These are phyloP conservation scores for Remorina albescens DNA, from an alignment of 2,797 vertebrate genomes.

Conservation along the genomic window DNA sequence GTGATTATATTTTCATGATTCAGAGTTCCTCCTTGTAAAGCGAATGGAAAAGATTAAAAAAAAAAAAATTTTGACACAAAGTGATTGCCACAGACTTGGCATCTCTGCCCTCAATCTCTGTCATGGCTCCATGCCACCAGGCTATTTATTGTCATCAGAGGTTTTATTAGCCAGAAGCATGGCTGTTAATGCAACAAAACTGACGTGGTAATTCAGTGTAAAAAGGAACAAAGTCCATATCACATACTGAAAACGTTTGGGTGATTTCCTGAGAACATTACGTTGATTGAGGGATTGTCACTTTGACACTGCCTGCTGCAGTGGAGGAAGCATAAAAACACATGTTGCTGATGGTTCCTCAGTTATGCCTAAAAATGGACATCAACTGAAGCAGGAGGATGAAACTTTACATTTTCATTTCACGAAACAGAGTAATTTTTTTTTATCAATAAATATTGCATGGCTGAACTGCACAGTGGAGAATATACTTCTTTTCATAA, in stretches of 20 bases:
- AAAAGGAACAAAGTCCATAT: constrained; percentile 26
- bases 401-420: constrained; percentile 5
- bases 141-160: constrained; percentile 38
- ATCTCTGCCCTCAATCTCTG: constrained; percentile 15
- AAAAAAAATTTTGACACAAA: constrained; percentile 3
- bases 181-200: constrained; percentile 50
- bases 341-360: constrained; percentile 48
- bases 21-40: neutral
- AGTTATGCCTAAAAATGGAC: constrained; percentile 34
- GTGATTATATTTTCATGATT: constrained; percentile 2
- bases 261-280: constrained; percentile 61
- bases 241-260: constrained; percentile 58
- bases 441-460: neutral
- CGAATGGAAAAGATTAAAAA: constrained; percentile 14
- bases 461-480: neutral
- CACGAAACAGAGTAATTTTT: neutral
- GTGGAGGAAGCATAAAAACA: constrained; percentile 56
- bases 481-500: neutral
- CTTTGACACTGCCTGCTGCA: constrained; percentile 28
- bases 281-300: constrained; percentile 57
- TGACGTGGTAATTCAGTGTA: constrained; percentile 27
- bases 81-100: neutral
- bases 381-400: neutral
- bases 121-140: constrained; percentile 28
- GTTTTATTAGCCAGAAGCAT: constrained; percentile 53